Conservation (phyloP, 2,888 invertebrate genomes). For the Matsumyia berberina region DNA sequence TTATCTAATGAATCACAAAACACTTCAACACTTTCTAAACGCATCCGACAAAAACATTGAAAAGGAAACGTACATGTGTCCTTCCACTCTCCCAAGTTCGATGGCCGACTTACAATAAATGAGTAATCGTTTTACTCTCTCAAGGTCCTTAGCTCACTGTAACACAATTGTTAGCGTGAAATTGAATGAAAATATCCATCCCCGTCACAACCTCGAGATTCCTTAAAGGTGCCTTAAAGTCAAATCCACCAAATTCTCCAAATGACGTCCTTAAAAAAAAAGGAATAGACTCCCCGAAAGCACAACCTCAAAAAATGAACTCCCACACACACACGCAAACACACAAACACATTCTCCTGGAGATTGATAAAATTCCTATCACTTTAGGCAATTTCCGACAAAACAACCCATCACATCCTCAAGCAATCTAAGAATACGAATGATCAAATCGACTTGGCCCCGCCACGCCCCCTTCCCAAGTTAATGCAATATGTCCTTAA, state of each 20-base stretch:
- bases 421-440: slow-evolving; percentile 53
- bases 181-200: neutral
- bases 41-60: no score
- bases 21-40: no score
- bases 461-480: neutral
- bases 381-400: slow-evolving; percentile 67
- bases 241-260: neutral
- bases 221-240: neutral
- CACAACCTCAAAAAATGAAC: slow-evolving; percentile 29
- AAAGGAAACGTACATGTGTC: neutral
- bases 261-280: neutral
- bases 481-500: slow-evolving; percentile 63
- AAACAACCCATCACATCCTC: slow-evolving; percentile 51
- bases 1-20: no score
- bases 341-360: neutral
- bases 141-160: neutral
- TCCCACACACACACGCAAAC: slow-evolving; percentile 12
- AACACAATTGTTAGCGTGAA: neutral
- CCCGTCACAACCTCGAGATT: neutral
- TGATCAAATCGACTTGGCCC: slow-evolving; percentile 38
- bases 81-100: neutral
- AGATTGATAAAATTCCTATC: slow-evolving; percentile 56
- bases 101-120: neutral
- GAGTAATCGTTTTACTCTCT: neutral
- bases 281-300: neutral